Conservation (phyloP, 2,888 invertebrate species). For the Priocnemis perturbator region DNA sequence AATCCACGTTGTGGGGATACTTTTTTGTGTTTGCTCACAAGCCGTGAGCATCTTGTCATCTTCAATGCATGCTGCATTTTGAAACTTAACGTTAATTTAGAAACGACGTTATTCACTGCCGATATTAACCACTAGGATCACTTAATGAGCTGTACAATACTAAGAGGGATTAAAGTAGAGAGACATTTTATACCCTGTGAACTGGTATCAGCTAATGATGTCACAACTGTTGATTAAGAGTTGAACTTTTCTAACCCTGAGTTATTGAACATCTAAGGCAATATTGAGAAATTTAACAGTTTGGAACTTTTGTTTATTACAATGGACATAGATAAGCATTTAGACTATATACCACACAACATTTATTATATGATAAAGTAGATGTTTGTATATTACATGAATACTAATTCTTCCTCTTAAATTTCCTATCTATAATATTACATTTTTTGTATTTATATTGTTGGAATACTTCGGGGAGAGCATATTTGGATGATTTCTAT, state of each 20-base stretch:
- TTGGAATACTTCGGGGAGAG: too few relatives aligned
- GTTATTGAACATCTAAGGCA: slow-evolving; percentile 43
- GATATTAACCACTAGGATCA: too few relatives aligned
- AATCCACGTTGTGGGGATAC: slow-evolving; percentile 45
- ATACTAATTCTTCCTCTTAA: too few relatives aligned
- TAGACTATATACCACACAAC: not conserved
- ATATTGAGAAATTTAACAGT: slow-evolving; percentile 48
- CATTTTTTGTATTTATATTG: too few relatives aligned
- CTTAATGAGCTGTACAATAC: slow-evolving; percentile 36
- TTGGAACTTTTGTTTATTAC: slow-evolving; percentile 16
- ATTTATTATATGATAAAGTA: not conserved
- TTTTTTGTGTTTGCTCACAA: slow-evolving; percentile 52
- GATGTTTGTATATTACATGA: not conserved
- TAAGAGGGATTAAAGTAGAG: slow-evolving; percentile 48
- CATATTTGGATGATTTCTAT: too few relatives aligned
- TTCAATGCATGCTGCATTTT: slow-evolving; percentile 61
- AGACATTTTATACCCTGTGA: slow-evolving; percentile 64
- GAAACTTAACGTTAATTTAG: slow-evolving; percentile 9
- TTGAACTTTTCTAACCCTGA: slow-evolving; percentile 67
- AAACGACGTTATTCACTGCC: too few relatives aligned
- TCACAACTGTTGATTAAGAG: slow-evolving; percentile 66
- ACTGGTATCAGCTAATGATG: slow-evolving; percentile 57
- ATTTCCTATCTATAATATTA: too few relatives aligned
- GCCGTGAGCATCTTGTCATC: slow-evolving; percentile 50
- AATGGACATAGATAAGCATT: slow-evolving; percentile 2